Evolutionary conservation across 2,113 vertebrate species (phyloP), one percentile per base, ranked within the genome.

Genomic region (Gymnocephalus cernua): DNA sequence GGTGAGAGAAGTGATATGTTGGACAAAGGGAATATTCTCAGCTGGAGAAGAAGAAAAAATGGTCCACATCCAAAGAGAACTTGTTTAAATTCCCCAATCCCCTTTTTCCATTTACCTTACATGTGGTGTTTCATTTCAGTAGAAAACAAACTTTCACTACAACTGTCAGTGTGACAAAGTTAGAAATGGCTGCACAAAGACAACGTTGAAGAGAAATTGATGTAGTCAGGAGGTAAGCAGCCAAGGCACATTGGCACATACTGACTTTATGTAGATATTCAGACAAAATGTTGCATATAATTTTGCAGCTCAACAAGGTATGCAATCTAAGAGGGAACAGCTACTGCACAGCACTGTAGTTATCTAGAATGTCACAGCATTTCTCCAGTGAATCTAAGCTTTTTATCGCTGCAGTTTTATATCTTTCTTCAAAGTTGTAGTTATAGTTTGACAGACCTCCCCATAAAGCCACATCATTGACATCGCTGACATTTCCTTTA

Each of bases 401-500:
- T 66, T 61, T n/a, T 14, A 48, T 62, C 54, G 14, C 25, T 13
- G 14, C 19, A n/a, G 15, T 53, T 35, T 47, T 50, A 54, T 29
- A 56, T 48, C 16, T 56, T 58, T 14, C 50, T 19, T 41, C 19
- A 48, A 69, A 35, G 72, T 13, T 56, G 48, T 54, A 15, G 32
- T 61, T 51, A 16, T 25, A 35, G 21, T 48, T 63, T 19, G 8
- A 13, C 16, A 38, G 25, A 58, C 21, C 35, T 61, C 53, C 13
- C 25, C 44, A 15, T 44, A 3, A 47, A 80, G 35, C 25, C 29
- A n/a, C 25, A 54, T 12, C 41, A 35, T 18, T 74, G 70, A 65
- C 44, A 70, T 53, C 29, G 41, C 64, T 83, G 65, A 69, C 67
- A 79, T 67, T 66, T 76, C 23, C 8, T 80, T 69, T 83, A 66